These are phyloP conservation scores for Cyrtodaria siliqua DNA, from an alignment of 2,888 invertebrate genomes.

Conservation along the genomic window DNA sequence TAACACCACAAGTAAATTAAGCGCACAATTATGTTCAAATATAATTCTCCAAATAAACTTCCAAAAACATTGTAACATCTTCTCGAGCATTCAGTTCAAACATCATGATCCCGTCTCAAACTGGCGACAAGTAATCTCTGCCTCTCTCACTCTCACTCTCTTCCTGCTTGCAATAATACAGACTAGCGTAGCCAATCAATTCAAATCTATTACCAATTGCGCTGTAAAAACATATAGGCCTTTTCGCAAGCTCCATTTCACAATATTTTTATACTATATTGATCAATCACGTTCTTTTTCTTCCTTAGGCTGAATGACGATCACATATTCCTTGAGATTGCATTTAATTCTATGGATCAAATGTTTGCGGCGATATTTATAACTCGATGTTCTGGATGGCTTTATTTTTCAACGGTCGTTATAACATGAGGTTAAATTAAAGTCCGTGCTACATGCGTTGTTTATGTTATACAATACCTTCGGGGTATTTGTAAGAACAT, in stretches of 20 bases:
- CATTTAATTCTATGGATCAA: too few relatives aligned
- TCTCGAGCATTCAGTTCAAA: constrained; percentile 9
- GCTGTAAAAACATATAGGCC: constrained; percentile 10
- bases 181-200: constrained; percentile 17
- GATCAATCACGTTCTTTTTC: not conserved
- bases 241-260: constrained; percentile 9
- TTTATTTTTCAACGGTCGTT: too few relatives aligned
- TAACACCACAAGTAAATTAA: not conserved
- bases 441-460: too few relatives aligned
- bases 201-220: constrained; percentile 29
- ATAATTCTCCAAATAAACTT: constrained; percentile 25
- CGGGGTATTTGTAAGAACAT: too few relatives aligned
- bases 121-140: not conserved
- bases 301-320: not conserved
- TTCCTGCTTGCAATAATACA: not conserved
- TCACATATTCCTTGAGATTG: too few relatives aligned
- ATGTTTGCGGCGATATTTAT: too few relatives aligned
- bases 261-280: not conserved
- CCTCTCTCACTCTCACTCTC: constrained; percentile 1
- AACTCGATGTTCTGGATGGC: too few relatives aligned
- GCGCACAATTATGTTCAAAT: not conserved
- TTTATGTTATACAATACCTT: too few relatives aligned
- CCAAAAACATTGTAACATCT: constrained; percentile 42
- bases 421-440: too few relatives aligned
- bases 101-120: constrained; percentile 13